Conservation (phyloP, 1,140 invertebrate species). For the Pemphigus obesinymphae region DNA sequence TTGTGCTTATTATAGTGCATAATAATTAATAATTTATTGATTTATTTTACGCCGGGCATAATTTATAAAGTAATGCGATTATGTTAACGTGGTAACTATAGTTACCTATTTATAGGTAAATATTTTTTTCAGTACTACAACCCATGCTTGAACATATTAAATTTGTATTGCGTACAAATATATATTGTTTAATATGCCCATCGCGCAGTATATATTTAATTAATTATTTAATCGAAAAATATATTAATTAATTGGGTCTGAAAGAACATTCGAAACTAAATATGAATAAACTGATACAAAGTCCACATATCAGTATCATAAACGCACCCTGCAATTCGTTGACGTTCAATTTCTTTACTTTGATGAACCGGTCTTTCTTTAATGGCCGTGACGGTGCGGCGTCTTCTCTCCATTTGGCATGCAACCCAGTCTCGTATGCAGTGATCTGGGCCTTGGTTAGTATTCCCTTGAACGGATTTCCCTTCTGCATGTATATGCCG, state of each 20-base stretch:
- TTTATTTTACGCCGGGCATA: no score
- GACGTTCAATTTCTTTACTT: not conserved
- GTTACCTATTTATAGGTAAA: no score
- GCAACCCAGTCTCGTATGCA: not conserved
- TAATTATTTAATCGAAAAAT: not conserved
- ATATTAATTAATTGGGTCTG: not conserved
- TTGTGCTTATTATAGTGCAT: no score
- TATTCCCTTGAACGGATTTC: not conserved
- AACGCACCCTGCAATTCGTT: conserved; percentile 25
- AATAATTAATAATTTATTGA: no score
- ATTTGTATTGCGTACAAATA: no score
- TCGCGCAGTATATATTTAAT: not conserved
- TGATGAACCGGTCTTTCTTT: not conserved
- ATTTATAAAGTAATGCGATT: no score
- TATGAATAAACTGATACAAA: not conserved
- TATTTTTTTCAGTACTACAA: no score
- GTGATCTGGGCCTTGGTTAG: not conserved
- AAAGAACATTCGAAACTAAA: not conserved
- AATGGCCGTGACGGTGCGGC: not conserved
- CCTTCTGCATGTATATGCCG: conserved; percentile 11
- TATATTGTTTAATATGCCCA: no score
- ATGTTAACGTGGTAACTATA: no score
- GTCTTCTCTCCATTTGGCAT: not conserved
- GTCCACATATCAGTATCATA: not conserved
- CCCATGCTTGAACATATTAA: no score